Percentiles rank a stretch among this genome's conserved stretches.
Evolutionary conservation across 1,140 invertebrate genomes (phyloP).

Genomic region (Argopecten irradians): DNA sequence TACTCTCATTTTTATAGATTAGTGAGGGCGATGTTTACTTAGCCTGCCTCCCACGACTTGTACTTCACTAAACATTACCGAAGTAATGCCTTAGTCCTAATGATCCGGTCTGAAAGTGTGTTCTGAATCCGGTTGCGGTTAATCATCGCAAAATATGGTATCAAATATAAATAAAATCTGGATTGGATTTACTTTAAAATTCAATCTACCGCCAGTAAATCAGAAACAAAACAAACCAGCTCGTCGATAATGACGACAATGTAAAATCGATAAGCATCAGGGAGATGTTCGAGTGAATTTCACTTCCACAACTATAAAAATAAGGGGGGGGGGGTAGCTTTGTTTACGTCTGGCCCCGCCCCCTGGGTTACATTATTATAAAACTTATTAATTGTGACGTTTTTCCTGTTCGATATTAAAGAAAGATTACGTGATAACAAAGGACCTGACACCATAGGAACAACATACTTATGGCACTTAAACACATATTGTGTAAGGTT

Average conservation of each 20-base stretch:
- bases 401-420: too few relatives aligned
- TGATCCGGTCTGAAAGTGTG: neutral
- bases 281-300: neutral
- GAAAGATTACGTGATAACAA: too few relatives aligned
- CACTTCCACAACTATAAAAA: neutral
- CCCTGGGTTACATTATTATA: too few relatives aligned
- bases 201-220: neutral
- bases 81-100: neutral
- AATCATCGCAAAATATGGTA: neutral
- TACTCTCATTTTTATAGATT: neutral
- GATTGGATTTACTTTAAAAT: neutral
- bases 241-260: neutral
- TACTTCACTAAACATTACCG: neutral
- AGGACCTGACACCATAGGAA: too few relatives aligned
- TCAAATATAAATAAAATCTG: too few relatives aligned
- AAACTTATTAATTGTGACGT: too few relatives aligned
- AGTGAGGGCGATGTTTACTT: neutral
- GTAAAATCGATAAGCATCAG: neutral
- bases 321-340: neutral
- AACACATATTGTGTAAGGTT: neutral
- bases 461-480: too few relatives aligned
- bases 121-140: neutral
- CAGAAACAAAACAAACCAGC: neutral
- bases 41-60: neutral
- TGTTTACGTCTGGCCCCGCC: neutral